Evolutionary conservation across 2,888 invertebrate species (phyloP).

Genomic region (Orchesella flavescens): DNA sequence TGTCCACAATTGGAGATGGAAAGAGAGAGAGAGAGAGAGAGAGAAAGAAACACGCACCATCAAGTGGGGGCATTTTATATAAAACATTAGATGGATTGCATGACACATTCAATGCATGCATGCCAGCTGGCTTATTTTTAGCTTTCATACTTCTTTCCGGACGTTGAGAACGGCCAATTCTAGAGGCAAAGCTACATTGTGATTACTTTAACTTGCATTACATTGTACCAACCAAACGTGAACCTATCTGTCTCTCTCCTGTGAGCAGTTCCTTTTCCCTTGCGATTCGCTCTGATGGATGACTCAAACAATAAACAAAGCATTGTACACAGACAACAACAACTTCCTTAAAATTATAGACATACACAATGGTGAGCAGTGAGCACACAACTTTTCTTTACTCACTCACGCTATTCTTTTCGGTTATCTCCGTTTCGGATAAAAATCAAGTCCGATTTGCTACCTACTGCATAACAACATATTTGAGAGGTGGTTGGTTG

Average conservation of each 20-base stretch:
- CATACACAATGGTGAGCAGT: neutral
- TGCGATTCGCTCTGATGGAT: neutral
- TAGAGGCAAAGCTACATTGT: too few relatives aligned
- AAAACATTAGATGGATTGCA: too few relatives aligned
- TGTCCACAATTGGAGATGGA: too few relatives aligned
- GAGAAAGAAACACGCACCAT: neutral
- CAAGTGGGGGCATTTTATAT: too few relatives aligned
- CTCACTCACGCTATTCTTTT: neutral
- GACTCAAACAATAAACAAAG: slow-evolving; percentile 1
- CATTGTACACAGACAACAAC: neutral
- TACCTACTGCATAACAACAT: neutral
- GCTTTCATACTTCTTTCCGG: too few relatives aligned
- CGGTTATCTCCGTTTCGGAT: neutral
- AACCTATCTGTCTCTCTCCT: too few relatives aligned
- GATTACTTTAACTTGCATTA: too few relatives aligned
- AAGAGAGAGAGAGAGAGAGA: neutral
- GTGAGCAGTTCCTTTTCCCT: neutral
- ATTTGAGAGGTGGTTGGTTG: too few relatives aligned
- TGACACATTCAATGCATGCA: too few relatives aligned
- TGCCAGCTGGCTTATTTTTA: too few relatives aligned
- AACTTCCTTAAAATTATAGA: neutral
- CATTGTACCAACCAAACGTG: too few relatives aligned
- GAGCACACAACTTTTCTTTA: neutral
- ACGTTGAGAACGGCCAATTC: too few relatives aligned
- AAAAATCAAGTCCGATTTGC: neutral